Percentiles rank a stretch among this genome's conserved stretches.
These are phyloP conservation scores for Microcebus murinus DNA, from an alignment of 2,113 vertebrate species.

Conservation along the genomic window DNA sequence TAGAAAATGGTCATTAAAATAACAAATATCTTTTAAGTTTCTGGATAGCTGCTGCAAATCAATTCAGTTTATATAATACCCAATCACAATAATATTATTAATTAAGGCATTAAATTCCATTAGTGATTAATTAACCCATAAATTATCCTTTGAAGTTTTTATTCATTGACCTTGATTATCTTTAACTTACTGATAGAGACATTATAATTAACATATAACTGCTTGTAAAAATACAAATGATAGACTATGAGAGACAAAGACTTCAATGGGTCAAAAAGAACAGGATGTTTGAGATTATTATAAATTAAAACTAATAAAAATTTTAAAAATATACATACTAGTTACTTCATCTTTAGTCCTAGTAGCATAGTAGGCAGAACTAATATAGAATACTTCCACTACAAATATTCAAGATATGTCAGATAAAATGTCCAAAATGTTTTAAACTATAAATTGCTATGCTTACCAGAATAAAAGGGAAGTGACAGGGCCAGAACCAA, in stretches of 20 bases:
- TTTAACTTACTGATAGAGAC: slow-evolving; percentile 34
- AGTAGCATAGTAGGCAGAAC: background rate
- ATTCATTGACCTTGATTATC: slow-evolving; percentile 24
- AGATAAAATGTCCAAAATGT: slow-evolving; percentile 13
- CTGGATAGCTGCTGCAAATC: slow-evolving; percentile 33
- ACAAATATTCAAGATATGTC: slow-evolving; percentile 5
- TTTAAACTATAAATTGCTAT: background rate
- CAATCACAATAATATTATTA: slow-evolving; percentile 14
- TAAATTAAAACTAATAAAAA: slow-evolving; percentile 23
- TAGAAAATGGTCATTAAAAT: slow-evolving; percentile 43
- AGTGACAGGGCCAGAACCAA: background rate
- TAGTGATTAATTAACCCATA: slow-evolving; percentile 38
- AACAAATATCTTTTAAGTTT: slow-evolving; percentile 42
- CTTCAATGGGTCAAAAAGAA: background rate
- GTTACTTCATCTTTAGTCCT: background rate
- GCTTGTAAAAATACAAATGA: slow-evolving; percentile 33
- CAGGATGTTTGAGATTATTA: background rate
- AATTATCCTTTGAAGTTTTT: slow-evolving; percentile 43
- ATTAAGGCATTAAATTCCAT: slow-evolving; percentile 36
- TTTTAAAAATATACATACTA: background rate
- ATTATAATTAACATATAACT: slow-evolving; percentile 32
- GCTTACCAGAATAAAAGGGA: background rate
- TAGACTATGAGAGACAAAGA: background rate
- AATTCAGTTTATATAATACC: slow-evolving; percentile 38
- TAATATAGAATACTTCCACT: background rate